Evolutionary conservation across 2,797 vertebrate species (phyloP).

Genomic region (Intellagama lesueurii): DNA sequence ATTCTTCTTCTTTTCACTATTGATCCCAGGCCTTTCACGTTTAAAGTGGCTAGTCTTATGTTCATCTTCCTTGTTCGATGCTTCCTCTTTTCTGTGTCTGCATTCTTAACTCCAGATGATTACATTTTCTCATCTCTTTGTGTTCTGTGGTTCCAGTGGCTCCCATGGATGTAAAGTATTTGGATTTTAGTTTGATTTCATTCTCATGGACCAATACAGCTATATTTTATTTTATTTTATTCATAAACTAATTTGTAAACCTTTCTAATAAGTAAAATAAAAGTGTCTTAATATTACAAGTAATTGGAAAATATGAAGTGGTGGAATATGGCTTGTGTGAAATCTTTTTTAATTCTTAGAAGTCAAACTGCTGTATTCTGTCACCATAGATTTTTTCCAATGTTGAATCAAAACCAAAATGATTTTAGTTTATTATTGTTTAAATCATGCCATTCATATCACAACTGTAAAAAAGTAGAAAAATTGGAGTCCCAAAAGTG

Average conservation of each 20-base stretch:
- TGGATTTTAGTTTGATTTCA: constrained; percentile 11
- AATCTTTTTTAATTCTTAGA: constrained; percentile 75
- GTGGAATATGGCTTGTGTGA: constrained; percentile 66
- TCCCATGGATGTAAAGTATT: constrained; percentile 64
- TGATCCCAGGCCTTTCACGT: no score
- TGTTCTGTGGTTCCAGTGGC: constrained; percentile 47
- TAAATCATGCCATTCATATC: constrained; percentile 62
- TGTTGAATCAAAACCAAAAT: constrained; percentile 70
- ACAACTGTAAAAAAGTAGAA: constrained; percentile 52
- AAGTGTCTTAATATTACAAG: constrained; percentile 79
- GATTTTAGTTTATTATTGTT: constrained; percentile 66
- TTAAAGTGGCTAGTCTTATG: no score
- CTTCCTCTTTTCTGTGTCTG: constrained; percentile 23
- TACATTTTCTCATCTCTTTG: constrained; percentile 25
- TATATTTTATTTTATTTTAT: no score
- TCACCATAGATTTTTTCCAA: constrained; percentile 74
- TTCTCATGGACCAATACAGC: no score
- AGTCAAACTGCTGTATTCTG: constrained; percentile 77
- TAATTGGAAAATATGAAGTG: constrained; percentile 62
- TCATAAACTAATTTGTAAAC: constrained; percentile 75
- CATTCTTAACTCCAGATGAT: constrained; percentile 29
- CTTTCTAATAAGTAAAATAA: constrained; percentile 78
- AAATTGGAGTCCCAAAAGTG: constrained; percentile 64
- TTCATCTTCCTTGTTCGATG: background rate
- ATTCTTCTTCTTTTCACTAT: no score